Base-by-base conservation (phyloP, 1,140 invertebrate species). In the Gryllus bimaculatus region DNA sequence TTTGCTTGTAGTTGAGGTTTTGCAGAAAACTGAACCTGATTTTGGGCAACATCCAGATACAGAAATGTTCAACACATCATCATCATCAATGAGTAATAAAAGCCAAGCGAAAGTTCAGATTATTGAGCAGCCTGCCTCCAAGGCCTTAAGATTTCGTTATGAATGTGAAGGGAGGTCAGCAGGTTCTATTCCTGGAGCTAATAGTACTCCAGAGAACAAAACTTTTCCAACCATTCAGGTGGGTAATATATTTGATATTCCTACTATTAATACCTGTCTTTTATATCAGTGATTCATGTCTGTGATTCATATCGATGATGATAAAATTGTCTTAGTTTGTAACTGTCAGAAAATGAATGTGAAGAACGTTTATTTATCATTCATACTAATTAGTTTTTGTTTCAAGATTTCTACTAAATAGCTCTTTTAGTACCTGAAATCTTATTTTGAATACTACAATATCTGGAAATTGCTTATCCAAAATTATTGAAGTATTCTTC, bases 141-240 rank as follows among this genome's bases (percentile, higher is more conserved):
- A 97, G 85, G 95, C 95, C 0, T 87, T 98, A n/a, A 88, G 96
- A 82, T 96, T 96, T 87, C 89, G 96, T 8, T 99, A 99, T 87
- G 95, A 98, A 84, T 99, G 97, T 87, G 97, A 99, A 86, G 96
- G 96, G 3, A 88, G 97, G 84, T 97, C 95, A 8, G 96, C 97
- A 75, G 96, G 97, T 18, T 96, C 95, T 79, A 96, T 98, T 82
- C 96, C 96, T 8, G 97, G 97, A 73, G 91, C 92, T 75, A 93
- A 90, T 83, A 96, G 94, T 81, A 96, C 94, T 8, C 88, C 92
- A 7, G 96, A 98, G 82, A 94, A 94, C 84, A 97, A 97, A 86
- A 97, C 96, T 5, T 98, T 91, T 88, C 97, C 97, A 48, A 93
- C 94, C 13, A 97, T 99, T 82, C 88, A 91, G 85, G 92, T 93